A percentile compares a stretch with the other conserved stretches of the same genome.
These are phyloP conservation scores for Lasioglossum pauxillum DNA, from an alignment of 2,888 invertebrate genomes.

Conservation along the genomic window DNA sequence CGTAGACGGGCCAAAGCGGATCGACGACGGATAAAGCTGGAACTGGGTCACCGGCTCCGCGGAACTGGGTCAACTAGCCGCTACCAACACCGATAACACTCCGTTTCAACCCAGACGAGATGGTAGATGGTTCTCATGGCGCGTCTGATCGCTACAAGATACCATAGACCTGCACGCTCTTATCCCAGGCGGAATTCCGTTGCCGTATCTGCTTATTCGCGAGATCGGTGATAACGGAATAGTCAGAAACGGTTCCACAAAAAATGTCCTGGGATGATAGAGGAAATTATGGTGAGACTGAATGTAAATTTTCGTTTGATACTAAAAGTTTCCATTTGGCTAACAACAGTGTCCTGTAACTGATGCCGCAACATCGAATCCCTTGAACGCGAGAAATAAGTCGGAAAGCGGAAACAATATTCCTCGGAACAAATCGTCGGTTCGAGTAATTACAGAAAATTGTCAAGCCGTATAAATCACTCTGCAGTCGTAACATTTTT, in stretches of 20 bases:
- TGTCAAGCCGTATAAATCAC: background rate
- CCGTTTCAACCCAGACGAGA: conserved; percentile 18
- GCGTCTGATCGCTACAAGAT: background rate
- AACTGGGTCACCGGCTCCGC: conserved; percentile 75
- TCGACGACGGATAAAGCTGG: conserved; percentile 56
- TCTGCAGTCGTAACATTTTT: background rate
- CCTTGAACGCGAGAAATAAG: background rate
- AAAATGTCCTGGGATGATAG: background rate
- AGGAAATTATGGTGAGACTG: too few species aligned
- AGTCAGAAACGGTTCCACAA: background rate
- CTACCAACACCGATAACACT: conserved; percentile 31
- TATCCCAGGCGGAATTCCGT: background rate
- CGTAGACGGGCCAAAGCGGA: conserved; percentile 56
- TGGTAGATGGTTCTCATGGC: background rate
- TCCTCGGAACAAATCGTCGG: background rate
- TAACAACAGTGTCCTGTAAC: background rate
- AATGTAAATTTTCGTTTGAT: too few species aligned
- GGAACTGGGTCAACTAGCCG: conserved; percentile 75
- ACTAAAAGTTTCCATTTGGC: background rate
- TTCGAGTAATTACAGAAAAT: background rate
- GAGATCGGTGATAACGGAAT: background rate
- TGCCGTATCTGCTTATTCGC: background rate
- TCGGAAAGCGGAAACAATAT: background rate
- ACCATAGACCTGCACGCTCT: background rate
- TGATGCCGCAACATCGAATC: too few species aligned